Base-by-base conservation (phyloP, 2,797 vertebrate genomes). In the Nothura maculosa region DNA sequence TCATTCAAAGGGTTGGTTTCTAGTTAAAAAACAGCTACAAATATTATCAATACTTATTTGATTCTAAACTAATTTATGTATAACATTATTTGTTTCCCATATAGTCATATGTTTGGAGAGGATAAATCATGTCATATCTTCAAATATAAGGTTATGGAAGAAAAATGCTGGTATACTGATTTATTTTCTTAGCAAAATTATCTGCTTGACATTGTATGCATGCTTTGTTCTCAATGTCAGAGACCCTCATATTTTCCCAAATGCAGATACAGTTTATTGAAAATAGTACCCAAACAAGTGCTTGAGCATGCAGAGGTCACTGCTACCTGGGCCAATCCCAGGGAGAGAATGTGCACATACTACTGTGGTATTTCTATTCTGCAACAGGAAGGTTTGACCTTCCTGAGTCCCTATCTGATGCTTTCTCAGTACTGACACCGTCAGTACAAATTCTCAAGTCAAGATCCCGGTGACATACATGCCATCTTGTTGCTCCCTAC, bases 21-120 rank as follows among this genome's bases (percentile, higher is more conserved):
- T 52, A 80, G 63, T 90, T 93, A 94, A 96, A 95, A 55, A 86
- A 32, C 12, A 89, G 54, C 40, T 50, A 57, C 16, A 94, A 87
- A 94, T 81, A 81, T 84, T 93, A 93, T 75, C 89, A 82, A 94
- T 81, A 93, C 9, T 38, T 89, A 24, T 76, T 94, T 92, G 87
- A 92, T 87, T 93, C 12, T 28, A 34, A 69, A 63, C 9, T 91
- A 87, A 95, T 87, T 89, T 87, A 81, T 88, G 75, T 63, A 34
- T 60, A 81, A 19, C 28, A 43, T 85, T 94, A 24, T 66, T 75
- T 32, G n/a, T 24, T 55, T 47, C 52, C 89, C 32, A 72, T 58
- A 17, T 77, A 89, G 55, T 86, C 11, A 36, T 85, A 24, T 36
- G 24, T 27, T 78, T 84, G 69, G 61, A 82, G 8, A 90, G 16